phyloP scores from a whole-genome alignment of 1,140 invertebrate species.

The Drosophila bifasciata region DNA sequence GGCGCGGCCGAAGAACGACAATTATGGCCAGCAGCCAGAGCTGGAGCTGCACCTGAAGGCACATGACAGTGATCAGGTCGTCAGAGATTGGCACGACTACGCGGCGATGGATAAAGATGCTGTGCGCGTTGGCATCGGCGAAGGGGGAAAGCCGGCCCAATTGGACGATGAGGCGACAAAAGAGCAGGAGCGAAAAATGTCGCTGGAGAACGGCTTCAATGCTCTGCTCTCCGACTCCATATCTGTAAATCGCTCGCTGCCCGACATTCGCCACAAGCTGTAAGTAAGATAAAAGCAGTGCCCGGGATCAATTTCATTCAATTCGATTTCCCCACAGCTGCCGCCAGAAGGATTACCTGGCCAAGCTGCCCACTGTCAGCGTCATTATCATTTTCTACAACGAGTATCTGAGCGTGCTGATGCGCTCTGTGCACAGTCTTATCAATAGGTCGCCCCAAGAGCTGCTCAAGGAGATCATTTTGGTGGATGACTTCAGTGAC shows the following conservation, averaged over 20 bases:
- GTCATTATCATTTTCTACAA: slow-evolving; percentile 97
- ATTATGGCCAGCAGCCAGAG: neutral
- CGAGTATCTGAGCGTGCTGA: slow-evolving; percentile 94
- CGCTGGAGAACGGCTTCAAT: slow-evolving; percentile 91
- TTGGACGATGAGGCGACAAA: slow-evolving; percentile 89
- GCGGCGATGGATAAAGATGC: slow-evolving; percentile 89
- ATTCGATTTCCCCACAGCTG: slow-evolving; percentile 85
- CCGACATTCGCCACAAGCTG: slow-evolving; percentile 91
- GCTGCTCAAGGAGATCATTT: slow-evolving; percentile 94
- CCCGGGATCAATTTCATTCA: slow-evolving; percentile 3
- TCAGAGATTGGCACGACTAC: slow-evolving; percentile 93
- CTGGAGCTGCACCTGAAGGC: slow-evolving; percentile 38
- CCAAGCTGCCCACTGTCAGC: slow-evolving; percentile 91
- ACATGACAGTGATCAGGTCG: slow-evolving; percentile 85
- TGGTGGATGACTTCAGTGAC: slow-evolving; percentile 96
- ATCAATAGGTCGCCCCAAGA: slow-evolving; percentile 92
- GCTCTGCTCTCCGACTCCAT: slow-evolving; percentile 95
- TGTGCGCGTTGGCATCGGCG: slow-evolving; percentile 89
- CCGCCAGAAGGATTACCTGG: slow-evolving; percentile 90
- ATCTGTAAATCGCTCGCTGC: slow-evolving; percentile 91
- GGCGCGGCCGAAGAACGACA: neutral
- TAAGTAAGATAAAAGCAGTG: slow-evolving; percentile 84
- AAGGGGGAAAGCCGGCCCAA: slow-evolving; percentile 88
- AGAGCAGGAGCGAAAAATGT: slow-evolving; percentile 85
- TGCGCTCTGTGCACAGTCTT: slow-evolving; percentile 93